Percentiles rank a stretch among this genome's conserved stretches.
phyloP scores from a whole-genome alignment of 1,140 invertebrate species.

The Chymomyza costata region DNA sequence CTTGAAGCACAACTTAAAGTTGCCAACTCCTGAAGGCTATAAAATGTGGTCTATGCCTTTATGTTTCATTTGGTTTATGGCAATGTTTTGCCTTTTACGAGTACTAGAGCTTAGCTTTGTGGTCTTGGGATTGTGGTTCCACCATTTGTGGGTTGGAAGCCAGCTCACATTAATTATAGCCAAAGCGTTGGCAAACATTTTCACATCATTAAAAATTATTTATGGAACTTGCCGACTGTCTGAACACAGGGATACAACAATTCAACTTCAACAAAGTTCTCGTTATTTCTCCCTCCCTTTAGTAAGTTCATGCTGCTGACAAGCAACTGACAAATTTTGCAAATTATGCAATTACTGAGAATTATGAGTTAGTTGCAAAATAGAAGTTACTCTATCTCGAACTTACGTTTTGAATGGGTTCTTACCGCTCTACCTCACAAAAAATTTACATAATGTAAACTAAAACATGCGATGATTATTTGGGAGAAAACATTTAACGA shows the following conservation, averaged over 20 bases:
- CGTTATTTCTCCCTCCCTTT: background rate
- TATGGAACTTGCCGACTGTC: slow-evolving; percentile 38
- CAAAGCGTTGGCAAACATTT: slow-evolving; percentile 38
- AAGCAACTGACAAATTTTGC: background rate
- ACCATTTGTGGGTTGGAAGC: slow-evolving; percentile 9
- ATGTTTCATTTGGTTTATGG: slow-evolving; percentile 19
- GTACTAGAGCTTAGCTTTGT: too few species aligned
- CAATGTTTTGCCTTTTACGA: slow-evolving; percentile 3
- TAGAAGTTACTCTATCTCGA: too few species aligned
- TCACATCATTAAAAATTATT: slow-evolving; percentile 56
- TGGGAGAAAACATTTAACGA: slow-evolving; percentile 36
- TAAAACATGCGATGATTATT: slow-evolving; percentile 25
- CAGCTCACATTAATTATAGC: slow-evolving; percentile 40
- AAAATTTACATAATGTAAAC: slow-evolving; percentile 49
- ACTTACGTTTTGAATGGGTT: too few species aligned
- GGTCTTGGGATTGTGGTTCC: too few species aligned
- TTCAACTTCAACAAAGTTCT: slow-evolving; percentile 25
- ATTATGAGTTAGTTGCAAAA: slow-evolving; percentile 9
- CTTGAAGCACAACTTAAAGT: slow-evolving; percentile 1
- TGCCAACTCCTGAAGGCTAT: background rate
- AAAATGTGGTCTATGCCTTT: too few species aligned
- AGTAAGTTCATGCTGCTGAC: background rate
- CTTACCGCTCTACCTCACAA: slow-evolving; percentile 8
- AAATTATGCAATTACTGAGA: slow-evolving; percentile 4
- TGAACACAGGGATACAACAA: slow-evolving; percentile 34